phyloP scores from a whole-genome alignment of 2,888 invertebrate genomes.

The Ernsta delagoae region DNA sequence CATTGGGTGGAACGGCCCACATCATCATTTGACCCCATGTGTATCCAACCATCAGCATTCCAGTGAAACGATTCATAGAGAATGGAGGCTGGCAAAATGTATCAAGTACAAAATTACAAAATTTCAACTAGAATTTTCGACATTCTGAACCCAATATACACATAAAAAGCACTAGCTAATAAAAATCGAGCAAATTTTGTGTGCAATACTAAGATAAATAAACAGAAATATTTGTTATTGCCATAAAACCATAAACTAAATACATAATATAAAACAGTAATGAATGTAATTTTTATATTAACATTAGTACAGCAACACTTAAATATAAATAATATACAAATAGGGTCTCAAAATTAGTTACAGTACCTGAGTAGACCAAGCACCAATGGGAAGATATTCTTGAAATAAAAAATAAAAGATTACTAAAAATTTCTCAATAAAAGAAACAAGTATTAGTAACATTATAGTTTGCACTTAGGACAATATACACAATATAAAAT shows the following conservation, averaged over 20 bases:
- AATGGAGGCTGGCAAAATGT: slow-evolving; percentile 89
- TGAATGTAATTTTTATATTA: neutral
- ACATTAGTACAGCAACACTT: slow-evolving; percentile 22
- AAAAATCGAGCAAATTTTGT: neutral
- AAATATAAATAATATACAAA: slow-evolving; percentile 14
- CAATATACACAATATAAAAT: no score
- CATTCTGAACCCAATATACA: neutral
- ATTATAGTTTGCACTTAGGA: no score
- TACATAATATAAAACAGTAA: neutral
- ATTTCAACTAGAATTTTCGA: neutral
- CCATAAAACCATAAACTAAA: no score
- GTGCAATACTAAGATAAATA: no score
- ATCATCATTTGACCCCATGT: slow-evolving; percentile 91
- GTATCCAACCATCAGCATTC: slow-evolving; percentile 91
- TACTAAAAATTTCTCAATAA: slow-evolving; percentile 11
- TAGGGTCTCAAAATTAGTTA: slow-evolving; percentile 37
- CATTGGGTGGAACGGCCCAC: slow-evolving; percentile 91
- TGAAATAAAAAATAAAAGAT: slow-evolving; percentile 34
- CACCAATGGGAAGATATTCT: slow-evolving; percentile 33
- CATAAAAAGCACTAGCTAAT: neutral
- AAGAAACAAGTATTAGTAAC: neutral
- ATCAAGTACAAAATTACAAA: slow-evolving; percentile 16
- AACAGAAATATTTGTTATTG: no score
- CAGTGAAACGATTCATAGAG: slow-evolving; percentile 90
- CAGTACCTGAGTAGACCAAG: slow-evolving; percentile 38